These are phyloP conservation scores for Philhelius pedissequus DNA, from an alignment of 2,888 invertebrate species.

Conservation along the genomic window DNA sequence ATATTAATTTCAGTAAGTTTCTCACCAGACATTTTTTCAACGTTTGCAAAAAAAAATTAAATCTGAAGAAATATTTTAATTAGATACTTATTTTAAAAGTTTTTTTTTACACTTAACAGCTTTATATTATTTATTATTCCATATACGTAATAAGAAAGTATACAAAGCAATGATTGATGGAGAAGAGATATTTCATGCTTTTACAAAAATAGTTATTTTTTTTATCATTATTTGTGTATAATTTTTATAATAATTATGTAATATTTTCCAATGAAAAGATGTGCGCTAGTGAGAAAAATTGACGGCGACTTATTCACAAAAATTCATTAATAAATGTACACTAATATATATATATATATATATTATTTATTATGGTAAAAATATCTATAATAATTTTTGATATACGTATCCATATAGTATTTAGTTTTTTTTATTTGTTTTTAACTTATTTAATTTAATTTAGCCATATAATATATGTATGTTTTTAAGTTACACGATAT, in stretches of 20 bases:
- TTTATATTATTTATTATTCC: background rate
- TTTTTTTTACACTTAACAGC: background rate
- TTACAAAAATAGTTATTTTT: conserved; percentile 46
- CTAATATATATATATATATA: background rate
- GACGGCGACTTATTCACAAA: conserved; percentile 59
- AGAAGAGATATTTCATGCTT: conserved; percentile 27
- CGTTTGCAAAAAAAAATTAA: too few species aligned
- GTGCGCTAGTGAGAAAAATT: conserved; percentile 64
- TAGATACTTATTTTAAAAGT: background rate
- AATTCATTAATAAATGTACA: conserved; percentile 28
- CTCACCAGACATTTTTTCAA: too few species aligned
- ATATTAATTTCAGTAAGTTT: too few species aligned
- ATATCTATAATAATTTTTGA: conserved; percentile 17
- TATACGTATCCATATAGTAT: too few species aligned
- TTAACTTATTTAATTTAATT: conserved; percentile 19
- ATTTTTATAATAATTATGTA: background rate
- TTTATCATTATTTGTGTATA: conserved; percentile 7
- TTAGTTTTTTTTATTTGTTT: conserved; percentile 31
- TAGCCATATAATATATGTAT: background rate
- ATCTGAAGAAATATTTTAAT: too few species aligned
- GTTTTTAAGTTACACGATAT: conserved; percentile 22
- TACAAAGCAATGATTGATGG: conserved; percentile 61
- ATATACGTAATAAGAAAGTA: conserved; percentile 20
- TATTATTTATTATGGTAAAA: conserved; percentile 7
- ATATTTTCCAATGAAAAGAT: conserved; percentile 33